Evolutionary conservation across 2,888 invertebrate species (phyloP), one percentile per base, ranked within the genome.

Genomic region (Plemyria rubiginata): DNA sequence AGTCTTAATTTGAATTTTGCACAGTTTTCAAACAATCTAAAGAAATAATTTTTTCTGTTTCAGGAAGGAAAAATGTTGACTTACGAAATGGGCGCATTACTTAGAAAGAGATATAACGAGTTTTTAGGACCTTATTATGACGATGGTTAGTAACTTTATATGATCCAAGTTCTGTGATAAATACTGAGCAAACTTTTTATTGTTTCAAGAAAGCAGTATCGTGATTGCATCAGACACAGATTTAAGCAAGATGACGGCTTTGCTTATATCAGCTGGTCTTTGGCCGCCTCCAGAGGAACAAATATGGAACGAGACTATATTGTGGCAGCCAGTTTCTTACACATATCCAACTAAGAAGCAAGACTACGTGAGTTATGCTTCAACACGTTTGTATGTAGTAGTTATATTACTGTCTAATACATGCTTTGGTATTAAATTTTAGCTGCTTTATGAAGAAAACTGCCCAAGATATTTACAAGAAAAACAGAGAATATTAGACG

Each of bases 221-320:
- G 94, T 94, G 61, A 92, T 94, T 67, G 95, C 95, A 58, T 96
- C 96, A 0, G 96, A 96, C 79, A 95, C 94, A 67, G 95, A 96
- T 70, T 88, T 96, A 65, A 96, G 97, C 22, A 94, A 96, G 83
- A 96, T 95, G 94, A 95, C 96, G 40, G 95, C 95, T 0, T 90
- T 95, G 60, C 82, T 96, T 68, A 95, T 96, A 72, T 90, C 96
- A 52, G 95, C 96, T 2, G 96, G 95, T 0, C 81, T 97, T 16
- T 97, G 95, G 92, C 95, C 95, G 5, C 95, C 96, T 0, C 76
- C 86, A 7, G 67, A 73, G 6, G 84, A 84, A 56, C 87, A 92
- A 70, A 70, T 81, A 58, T 95, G 95, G 95, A 94, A 87, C 82
- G 78, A 85, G 84, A 80, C 84, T 56, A 59, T 96, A 87, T 93